A percentile compares a stretch with the other conserved stretches of the same genome.
Conservation (phyloP, 2,888 invertebrate species). For the Glyphotaelius pellucidus region DNA sequence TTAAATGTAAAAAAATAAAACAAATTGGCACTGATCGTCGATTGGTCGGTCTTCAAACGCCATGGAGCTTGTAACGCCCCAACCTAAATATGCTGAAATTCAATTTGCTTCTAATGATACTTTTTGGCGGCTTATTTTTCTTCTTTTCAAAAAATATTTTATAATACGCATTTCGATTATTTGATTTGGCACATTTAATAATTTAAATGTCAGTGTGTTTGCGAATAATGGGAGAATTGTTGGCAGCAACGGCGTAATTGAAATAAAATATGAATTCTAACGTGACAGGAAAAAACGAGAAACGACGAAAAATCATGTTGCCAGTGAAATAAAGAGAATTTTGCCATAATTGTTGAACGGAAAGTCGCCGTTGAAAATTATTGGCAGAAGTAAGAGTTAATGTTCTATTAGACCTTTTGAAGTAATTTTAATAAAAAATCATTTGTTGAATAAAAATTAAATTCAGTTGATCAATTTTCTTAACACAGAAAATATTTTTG, state of each 20-base stretch:
- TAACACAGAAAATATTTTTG: too few relatives aligned
- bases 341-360: neutral
- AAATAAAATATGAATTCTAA: neutral
- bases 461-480: too few relatives aligned
- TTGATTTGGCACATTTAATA: neutral
- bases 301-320: neutral
- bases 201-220: neutral
- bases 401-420: too few relatives aligned
- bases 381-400: neutral
- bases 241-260: neutral
- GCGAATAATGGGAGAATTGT: neutral
- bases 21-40: neutral
- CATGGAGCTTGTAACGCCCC: too few relatives aligned
- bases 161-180: neutral
- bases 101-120: neutral
- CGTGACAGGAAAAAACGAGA: neutral
- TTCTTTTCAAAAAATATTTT: neutral
- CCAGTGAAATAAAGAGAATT: neutral
- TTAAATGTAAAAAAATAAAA: too few relatives aligned
- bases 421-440: too few relatives aligned
- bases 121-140: neutral
- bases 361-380: neutral
- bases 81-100: neutral
- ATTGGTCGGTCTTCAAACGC: neutral
- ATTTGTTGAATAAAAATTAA: too few relatives aligned